phyloP scores from a whole-genome alignment of 2,113 vertebrate species.

The Muntiacus muntjak region DNA sequence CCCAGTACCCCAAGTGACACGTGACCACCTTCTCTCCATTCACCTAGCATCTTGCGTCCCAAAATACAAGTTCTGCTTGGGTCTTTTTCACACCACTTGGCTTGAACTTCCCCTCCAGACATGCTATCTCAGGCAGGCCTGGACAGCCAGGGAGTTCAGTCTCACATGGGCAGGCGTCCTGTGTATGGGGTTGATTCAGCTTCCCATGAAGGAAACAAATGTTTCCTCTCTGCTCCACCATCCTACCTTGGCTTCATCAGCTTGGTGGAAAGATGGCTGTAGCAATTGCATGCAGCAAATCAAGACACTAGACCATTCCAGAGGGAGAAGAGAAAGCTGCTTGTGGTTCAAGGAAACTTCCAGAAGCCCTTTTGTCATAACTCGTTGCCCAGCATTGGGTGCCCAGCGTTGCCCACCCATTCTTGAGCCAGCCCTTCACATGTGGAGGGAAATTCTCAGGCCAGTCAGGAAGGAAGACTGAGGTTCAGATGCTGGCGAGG shows the following conservation, averaged over 20 bases:
- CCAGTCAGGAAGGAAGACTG: background rate
- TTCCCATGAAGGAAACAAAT: background rate
- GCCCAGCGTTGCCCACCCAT: background rate
- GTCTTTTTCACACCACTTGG: background rate
- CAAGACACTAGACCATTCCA: background rate
- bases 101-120: background rate
- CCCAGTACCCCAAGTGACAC: rapidly evolving
- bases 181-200: background rate
- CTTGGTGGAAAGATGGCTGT: background rate
- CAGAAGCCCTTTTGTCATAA: background rate
- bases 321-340: background rate
- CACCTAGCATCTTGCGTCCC: background rate
- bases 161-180: background rate
- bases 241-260: background rate
- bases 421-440: background rate
- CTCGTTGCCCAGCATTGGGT: background rate
- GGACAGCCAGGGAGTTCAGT: background rate
- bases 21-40: background rate
- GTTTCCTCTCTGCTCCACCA: background rate
- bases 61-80: too few relatives aligned
- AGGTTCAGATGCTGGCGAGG: background rate
- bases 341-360: background rate
- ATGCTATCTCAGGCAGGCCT: background rate
- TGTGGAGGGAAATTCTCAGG: background rate
- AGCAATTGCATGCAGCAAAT: background rate